Base-by-base conservation (phyloP, 2,888 invertebrate species). In the Lymantria monacha region DNA sequence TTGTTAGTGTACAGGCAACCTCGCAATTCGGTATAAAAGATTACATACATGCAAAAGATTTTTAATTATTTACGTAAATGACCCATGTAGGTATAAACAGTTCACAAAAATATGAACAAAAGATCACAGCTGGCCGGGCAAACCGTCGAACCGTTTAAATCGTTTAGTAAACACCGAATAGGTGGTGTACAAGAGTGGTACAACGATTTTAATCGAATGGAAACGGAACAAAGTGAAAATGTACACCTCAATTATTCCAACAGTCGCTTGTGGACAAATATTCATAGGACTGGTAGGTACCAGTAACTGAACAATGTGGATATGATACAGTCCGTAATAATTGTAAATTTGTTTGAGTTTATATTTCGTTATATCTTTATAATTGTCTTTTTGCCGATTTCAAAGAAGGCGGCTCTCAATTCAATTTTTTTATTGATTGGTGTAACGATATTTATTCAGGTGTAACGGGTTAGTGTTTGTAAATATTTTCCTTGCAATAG, bases 151-250 rank as follows among this genome's bases (percentile, higher is more conserved):
- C 87, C 85, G 88, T 84, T 81, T 86, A 88, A 90, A 90, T 89
- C 89, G 90, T 87, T 90, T 89, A 89, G 89, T 90, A 89, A 89
- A 86, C 87, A 82, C 85, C 87, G 88, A 87, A 87, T 86, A 87
- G 87, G 85, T 83, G 76, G 83, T 81, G 79, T 87, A 88, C 86
- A 87, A 84, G 85, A 82, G 88, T 79, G 83, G 87, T 89, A 88
- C 87, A 87, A 82, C 87, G 83, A 82, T 90, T 88, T 90, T 89
- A 90, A 90, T 90, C 90, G 89, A 89, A 87, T 88, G 90, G 90
- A 90, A 88, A 88, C 87, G 84, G 89, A 87, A 88, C 89, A 90
- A 90, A 89, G 89, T 89, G 90, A 89, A 90, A 90, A 89, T 90
- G 89, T 87, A 89, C 90, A 90, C 90, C 90, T 90, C 90, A 90